These are phyloP conservation scores for Grammomys surdaster DNA, from an alignment of 2,113 vertebrate genomes.

Conservation along the genomic window DNA sequence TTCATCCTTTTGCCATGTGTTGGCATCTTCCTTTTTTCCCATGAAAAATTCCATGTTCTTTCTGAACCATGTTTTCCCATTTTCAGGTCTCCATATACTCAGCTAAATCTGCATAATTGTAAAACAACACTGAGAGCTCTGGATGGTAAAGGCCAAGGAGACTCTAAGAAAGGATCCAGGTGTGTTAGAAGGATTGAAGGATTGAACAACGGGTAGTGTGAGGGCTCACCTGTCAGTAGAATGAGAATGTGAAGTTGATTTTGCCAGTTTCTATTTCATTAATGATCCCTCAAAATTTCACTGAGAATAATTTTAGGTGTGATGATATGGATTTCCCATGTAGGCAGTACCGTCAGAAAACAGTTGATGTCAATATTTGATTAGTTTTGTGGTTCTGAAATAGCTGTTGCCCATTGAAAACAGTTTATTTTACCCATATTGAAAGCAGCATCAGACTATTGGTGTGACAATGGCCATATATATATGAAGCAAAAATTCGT, in stretches of 20 bases:
- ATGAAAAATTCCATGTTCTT: too few relatives aligned
- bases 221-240: neutral
- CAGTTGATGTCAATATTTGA: too few relatives aligned
- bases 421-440: too few relatives aligned
- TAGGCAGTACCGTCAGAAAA: neutral
- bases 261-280: neutral
- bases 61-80: too few relatives aligned
- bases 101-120: too few relatives aligned
- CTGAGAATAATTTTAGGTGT: neutral
- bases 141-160: neutral
- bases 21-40: too few relatives aligned
- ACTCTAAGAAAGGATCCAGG: neutral
- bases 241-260: neutral
- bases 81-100: too few relatives aligned
- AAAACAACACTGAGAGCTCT: neutral
- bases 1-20: too few relatives aligned
- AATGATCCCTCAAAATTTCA: neutral
- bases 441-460: too few relatives aligned
- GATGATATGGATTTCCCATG: neutral
- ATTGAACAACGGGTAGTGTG: neutral
- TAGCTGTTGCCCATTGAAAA: too few relatives aligned
- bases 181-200: neutral
- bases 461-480: too few relatives aligned
- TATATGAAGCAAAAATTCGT: neutral
- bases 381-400: too few relatives aligned